Evolutionary conservation across 2,797 vertebrate genomes (phyloP), one percentile per base, ranked within the genome.

Genomic region (Poeciliopsis infans): DNA sequence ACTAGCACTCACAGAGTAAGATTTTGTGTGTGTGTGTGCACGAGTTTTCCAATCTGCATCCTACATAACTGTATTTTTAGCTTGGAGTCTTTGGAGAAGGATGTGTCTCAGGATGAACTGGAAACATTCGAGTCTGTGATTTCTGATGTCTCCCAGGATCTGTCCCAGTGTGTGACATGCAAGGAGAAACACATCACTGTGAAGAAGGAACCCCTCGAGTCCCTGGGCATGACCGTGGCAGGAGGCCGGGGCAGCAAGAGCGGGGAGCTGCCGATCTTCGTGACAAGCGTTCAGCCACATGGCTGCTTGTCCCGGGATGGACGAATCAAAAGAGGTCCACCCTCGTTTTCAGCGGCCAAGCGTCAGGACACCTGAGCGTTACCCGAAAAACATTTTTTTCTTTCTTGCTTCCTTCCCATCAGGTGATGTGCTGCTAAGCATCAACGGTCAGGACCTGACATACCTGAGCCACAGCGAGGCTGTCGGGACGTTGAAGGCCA

Each of bases 181-280:
- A 98, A 98, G 87, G 98, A 99, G 93, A 99, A 99, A 92, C 97
- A 98, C 92, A 98, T 99, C 91, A 98, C 96, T 72, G 96, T 99
- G 88, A 97, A 98, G 95, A 99, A 99, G 93, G 98, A 99, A 79
- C 97, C 97, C 0, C 97, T 95, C 0, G 98, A 99, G 90, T 99
- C 98, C 82, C 96, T 99, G 81, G 98, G 98, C 77, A 99, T 99
- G 98, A 99, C 98, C 0, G 98, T 99, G 7, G 98, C 98, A 0
- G 98, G 98, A 68, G 98, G 98, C 68, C 95, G 98, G 91, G 97
- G 98, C 86, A 99, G 98, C 86, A 99, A 98, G 91, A 99, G 98
- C 51, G 98, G 98, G 0, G 98, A 99, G 80, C 93, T 99, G 92
- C 98, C 98, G 5, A 99, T 99, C 93, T 99, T 99, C 16, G 98